Evolutionary conservation across 2,888 invertebrate genomes (phyloP), one percentile per base, ranked within the genome.

Genomic region (Fragum sueziense): DNA sequence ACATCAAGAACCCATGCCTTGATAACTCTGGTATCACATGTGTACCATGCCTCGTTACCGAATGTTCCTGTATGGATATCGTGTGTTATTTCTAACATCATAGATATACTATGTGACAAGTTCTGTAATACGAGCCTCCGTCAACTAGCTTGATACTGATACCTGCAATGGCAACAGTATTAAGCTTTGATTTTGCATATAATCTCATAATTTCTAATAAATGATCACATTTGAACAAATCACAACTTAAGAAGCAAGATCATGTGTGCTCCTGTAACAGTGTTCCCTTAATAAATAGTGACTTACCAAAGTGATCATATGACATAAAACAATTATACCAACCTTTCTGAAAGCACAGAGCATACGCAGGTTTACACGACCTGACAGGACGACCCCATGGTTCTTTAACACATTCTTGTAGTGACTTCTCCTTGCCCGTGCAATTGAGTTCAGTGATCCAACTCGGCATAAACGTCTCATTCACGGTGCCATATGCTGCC

Each of bases 1-100:
- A n/a, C n/a, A n/a, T n/a, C n/a, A n/a, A n/a, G n/a, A n/a, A n/a
- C n/a, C n/a, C n/a, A n/a, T n/a, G n/a, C n/a, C n/a, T n/a, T n/a
- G n/a, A 90, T 84, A 2, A 89, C 87, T 4, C 83, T 77, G 0
- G 91, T 90, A 74, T 90, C 90, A 71, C 84, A 85, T 11, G 83
- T 85, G 14, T 86, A 87, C 86, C 89, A 88, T 7, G 82, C 76
- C 54, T 87, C 81, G 70, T 90, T 90, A 83, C 91, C 90, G 17
- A 91, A 88, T 9, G 87, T 88, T 31, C 89, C 89, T 25, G 82
- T 80, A 29, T 81, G 76, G 9, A 85, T 82, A 69, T 89, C 86
- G 65, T 86, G 87, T 4, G 86, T 85, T 3, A 90, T 77, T 77
- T 90, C 85, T 29, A 90, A n/a, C n/a, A n/a, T n/a, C n/a, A n/a